Conservation (phyloP, 2,113 vertebrate species). For the Gambusia holbrooki region DNA sequence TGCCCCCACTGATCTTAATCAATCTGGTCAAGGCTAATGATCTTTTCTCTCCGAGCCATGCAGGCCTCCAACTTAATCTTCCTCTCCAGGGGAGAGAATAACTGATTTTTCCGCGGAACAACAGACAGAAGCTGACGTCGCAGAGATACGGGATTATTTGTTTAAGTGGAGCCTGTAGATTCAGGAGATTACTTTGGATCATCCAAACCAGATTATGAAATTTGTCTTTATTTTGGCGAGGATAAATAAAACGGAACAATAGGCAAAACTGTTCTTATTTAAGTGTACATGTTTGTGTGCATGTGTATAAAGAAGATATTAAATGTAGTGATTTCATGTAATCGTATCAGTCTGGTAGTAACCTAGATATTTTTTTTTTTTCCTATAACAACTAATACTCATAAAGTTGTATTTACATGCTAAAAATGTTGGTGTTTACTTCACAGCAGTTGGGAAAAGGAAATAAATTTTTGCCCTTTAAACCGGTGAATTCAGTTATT, state of each 20-base stretch:
- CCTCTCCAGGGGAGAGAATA: constrained; percentile 34
- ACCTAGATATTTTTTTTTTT: constrained; percentile 58
- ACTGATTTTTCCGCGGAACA: constrained; percentile 1
- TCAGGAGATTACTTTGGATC: constrained; percentile 72
- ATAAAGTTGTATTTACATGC: neutral
- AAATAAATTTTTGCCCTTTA: too few species aligned
- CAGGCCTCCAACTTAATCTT: constrained; percentile 60
- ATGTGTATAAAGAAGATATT: constrained; percentile 28
- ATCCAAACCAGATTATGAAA: constrained; percentile 76
- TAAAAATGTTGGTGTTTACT: neutral
- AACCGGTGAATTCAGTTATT: too few species aligned
- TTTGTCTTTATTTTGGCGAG: constrained; percentile 55
- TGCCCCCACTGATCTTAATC: constrained; percentile 56
- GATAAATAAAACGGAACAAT: constrained; percentile 48
- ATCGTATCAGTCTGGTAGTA: constrained; percentile 58
- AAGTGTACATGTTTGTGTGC: neutral
- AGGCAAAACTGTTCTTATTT: constrained; percentile 10
- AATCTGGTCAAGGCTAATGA: constrained; percentile 71
- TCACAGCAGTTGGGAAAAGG: neutral
- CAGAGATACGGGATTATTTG: constrained; percentile 72
- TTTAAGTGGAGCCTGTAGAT: constrained; percentile 65
- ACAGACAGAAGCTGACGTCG: constrained; percentile 53
- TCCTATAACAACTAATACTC: constrained; percentile 28
- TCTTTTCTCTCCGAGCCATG: constrained; percentile 56
- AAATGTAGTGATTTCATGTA: constrained; percentile 46